Evolutionary conservation across 2,797 vertebrate genomes (phyloP).

Genomic region (Labroides dimidiatus): DNA sequence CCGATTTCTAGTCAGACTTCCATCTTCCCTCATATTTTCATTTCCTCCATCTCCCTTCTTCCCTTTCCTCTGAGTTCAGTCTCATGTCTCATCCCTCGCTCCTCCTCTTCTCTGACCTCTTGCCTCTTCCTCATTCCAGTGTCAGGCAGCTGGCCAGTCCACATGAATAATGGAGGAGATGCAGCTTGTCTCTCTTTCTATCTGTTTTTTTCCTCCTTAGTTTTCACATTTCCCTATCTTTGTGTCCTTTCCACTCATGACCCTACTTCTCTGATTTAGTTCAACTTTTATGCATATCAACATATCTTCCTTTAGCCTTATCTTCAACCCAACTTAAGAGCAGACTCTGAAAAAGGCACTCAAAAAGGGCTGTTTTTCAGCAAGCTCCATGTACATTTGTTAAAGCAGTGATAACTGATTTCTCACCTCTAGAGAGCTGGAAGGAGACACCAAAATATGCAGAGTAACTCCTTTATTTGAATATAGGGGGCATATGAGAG

Average conservation of each 20-base stretch:
- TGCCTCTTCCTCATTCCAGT: conserved; percentile 51
- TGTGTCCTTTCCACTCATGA: conserved; percentile 10
- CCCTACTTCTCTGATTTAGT: conserved; percentile 11
- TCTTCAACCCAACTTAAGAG: not conserved
- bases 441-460: conserved; percentile 11
- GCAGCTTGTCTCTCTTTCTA: conserved; percentile 30
- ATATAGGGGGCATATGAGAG: conserved; percentile 16
- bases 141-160: conserved; percentile 54
- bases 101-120: conserved; percentile 56
- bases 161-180: conserved; percentile 71
- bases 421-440: conserved; percentile 9
- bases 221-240: conserved; percentile 35
- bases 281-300: conserved; percentile 9
- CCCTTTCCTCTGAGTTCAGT: conserved; percentile 20
- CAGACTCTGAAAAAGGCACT: not conserved
- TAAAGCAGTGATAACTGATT: conserved; percentile 19
- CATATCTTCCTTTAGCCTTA: not conserved
- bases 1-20: conserved; percentile 24
- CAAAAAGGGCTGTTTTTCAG: conserved; percentile 1
- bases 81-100: conserved; percentile 24
- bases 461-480: conserved; percentile 8
- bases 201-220: conserved; percentile 25
- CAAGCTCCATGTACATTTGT: not conserved
- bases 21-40: conserved; percentile 17
- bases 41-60: conserved; percentile 26